Percentiles rank a stretch among this genome's conserved stretches.
phyloP scores from a whole-genome alignment of 2,113 vertebrate species.

The Castor canadensis region DNA sequence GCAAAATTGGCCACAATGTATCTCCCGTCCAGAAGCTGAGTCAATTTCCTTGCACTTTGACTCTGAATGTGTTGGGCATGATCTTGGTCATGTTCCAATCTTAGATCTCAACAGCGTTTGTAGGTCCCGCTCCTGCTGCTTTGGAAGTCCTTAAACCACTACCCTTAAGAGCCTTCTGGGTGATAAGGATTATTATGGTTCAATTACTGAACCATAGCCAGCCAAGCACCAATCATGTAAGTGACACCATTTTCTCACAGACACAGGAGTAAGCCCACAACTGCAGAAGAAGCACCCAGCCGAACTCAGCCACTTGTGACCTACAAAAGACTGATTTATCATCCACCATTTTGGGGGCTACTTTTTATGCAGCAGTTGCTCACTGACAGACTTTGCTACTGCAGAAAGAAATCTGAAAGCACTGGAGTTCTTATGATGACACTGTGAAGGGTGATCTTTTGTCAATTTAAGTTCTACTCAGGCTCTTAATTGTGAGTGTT shows the following conservation, averaged over 20 bases:
- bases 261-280: not conserved
- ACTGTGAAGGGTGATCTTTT: not conserved
- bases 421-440: not conserved
- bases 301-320: not conserved
- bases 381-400: not conserved
- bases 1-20: not conserved
- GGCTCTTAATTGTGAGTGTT: not conserved
- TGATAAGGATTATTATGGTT: no score
- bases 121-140: not conserved
- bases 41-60: not conserved
- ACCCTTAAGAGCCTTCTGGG: not conserved
- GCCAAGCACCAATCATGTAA: not conserved
- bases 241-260: not conserved
- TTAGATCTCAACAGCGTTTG: not conserved
- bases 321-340: not conserved
- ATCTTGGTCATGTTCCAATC: not conserved
- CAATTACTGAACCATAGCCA: not conserved
- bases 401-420: not conserved
- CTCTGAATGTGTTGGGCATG: not conserved
- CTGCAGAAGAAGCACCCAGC: not conserved
- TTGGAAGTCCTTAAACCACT: accelerated
- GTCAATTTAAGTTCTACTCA: not conserved
- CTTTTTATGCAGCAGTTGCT: not conserved
- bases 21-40: not conserved
- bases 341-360: not conserved